These are phyloP conservation scores for Montipora sp. DNA, from an alignment of 64 coral and sea anemone species.

Conservation along the genomic window DNA sequence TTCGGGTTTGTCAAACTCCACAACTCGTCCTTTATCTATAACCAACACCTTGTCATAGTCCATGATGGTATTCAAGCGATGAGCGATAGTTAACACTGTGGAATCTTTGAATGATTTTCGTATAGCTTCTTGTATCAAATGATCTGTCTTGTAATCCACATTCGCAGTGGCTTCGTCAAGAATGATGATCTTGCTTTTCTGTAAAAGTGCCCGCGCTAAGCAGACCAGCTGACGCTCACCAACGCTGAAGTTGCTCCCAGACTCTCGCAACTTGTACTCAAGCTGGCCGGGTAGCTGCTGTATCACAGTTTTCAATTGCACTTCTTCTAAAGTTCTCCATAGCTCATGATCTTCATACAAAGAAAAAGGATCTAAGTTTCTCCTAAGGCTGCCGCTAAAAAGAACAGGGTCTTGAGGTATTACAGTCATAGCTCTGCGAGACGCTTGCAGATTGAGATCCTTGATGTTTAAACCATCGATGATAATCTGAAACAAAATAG, in stretches of 20 bases:
- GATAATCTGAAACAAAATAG: conserved; percentile 10
- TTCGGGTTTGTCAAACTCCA: not conserved
- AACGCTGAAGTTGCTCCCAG: conserved; percentile 5
- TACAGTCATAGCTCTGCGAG: conserved; percentile 51
- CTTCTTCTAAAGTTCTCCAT: conserved; percentile 49
- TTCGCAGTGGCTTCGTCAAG: conserved; percentile 37
- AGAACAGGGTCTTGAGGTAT: conserved; percentile 69
- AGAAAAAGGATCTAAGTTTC: conserved; percentile 50
- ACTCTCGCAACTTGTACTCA: conserved; percentile 40
- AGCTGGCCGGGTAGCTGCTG: conserved; percentile 30
- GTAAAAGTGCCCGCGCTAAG: conserved; percentile 18
- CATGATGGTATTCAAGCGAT: not conserved
- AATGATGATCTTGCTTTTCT: conserved; percentile 29
- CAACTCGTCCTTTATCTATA: not conserved
- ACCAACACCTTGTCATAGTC: not conserved
- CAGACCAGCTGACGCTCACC: conserved; percentile 46
- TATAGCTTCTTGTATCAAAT: not conserved
- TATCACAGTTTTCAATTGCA: conserved; percentile 27
- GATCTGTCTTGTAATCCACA: conserved; percentile 7
- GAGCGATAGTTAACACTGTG: not conserved
- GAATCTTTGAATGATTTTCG: not conserved
- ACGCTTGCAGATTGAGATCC: conserved; percentile 22
- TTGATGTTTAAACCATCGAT: conserved; percentile 50
- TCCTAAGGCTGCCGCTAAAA: conserved; percentile 31
- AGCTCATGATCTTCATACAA: not conserved